Evolutionary conservation across 2,797 vertebrate species (phyloP).

Genomic region (Helicolenus hilgendorfi): DNA sequence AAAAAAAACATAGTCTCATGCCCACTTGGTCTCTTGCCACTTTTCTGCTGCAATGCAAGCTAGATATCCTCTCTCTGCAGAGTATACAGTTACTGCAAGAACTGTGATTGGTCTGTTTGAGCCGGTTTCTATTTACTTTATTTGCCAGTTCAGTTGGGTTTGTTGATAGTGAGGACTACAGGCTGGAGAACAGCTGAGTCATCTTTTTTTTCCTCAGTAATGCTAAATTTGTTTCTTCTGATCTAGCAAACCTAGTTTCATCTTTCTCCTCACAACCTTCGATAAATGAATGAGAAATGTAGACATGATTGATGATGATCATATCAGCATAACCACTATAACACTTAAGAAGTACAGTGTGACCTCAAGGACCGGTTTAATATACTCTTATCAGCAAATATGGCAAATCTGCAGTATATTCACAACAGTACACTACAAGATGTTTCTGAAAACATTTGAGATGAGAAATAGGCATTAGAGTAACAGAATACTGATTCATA

Average conservation of each 20-base stretch:
- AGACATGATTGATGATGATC: background rate
- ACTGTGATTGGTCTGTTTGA: background rate
- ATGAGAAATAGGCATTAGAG: too few relatives aligned
- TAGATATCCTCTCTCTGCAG: background rate
- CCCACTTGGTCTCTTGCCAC: constrained; percentile 33
- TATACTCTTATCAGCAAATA: background rate
- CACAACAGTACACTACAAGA: too few relatives aligned
- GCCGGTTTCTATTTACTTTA: background rate
- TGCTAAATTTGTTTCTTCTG: background rate
- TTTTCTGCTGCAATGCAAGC: background rate
- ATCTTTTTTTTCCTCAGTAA: background rate
- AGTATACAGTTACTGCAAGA: background rate
- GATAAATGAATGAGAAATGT: background rate
- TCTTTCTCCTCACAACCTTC: too few relatives aligned
- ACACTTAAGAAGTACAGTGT: background rate
- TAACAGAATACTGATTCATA: too few relatives aligned
- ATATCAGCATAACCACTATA: background rate
- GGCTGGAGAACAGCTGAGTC: background rate
- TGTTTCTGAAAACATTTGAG: too few relatives aligned
- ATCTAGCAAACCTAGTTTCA: background rate
- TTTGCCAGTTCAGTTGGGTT: background rate
- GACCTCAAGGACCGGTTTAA: background rate
- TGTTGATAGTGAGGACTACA: background rate
- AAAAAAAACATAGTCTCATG: background rate
- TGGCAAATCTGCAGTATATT: background rate